Evolutionary conservation across 2,888 invertebrate genomes (phyloP), one percentile per base, ranked within the genome.

Genomic region (Drosophila kambysellisi): DNA sequence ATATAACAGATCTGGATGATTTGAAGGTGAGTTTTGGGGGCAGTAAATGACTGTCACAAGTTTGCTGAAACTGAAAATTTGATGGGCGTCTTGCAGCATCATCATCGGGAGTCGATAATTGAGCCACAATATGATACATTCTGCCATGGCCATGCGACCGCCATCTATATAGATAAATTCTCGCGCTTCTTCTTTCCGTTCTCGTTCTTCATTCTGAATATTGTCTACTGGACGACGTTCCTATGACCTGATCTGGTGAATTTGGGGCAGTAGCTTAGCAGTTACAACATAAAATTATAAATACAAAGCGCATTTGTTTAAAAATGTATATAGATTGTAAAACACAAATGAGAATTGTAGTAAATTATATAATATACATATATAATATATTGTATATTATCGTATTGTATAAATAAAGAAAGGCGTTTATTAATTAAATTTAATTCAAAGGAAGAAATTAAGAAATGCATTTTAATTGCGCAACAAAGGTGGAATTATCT

Each of bases 131-230:
- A 97, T 93, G 96, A 96, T 82, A 97, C 97, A 17, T 97, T 96
- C 94, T 97, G 97, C 93, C 95, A 96, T 92, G 97, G 96, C 61
- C 94, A 95, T 68, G 95, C 96, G 92, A 96, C 96, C 67, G 97
- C 97, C 17, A 94, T 97, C 74, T 97, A 96, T 93, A 97, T 98
- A 87, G 98, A 98, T 93, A 96, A 96, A 90, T 96, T 97, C 93
- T 97, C 97, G 56, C 95, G 97, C 88, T 96, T 97, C 94, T 97
- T 97, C 94, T 98, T 98, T 84, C 98, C 98, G 0, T 97, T 97
- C 92, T 97, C 97, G 5, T 98, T 98, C 94, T 95, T 97, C 88
- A 96, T 97, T 90, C 94, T 98, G n/a, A 98, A 98, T 92, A 96
- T 97, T 78, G 96, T 97, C 17, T 98, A 98, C 92, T 98, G 98